A percentile compares a stretch with the other conserved stretches of the same genome.
Evolutionary conservation across 2,113 vertebrate genomes (phyloP).

Genomic region (Strix uralensis): DNA sequence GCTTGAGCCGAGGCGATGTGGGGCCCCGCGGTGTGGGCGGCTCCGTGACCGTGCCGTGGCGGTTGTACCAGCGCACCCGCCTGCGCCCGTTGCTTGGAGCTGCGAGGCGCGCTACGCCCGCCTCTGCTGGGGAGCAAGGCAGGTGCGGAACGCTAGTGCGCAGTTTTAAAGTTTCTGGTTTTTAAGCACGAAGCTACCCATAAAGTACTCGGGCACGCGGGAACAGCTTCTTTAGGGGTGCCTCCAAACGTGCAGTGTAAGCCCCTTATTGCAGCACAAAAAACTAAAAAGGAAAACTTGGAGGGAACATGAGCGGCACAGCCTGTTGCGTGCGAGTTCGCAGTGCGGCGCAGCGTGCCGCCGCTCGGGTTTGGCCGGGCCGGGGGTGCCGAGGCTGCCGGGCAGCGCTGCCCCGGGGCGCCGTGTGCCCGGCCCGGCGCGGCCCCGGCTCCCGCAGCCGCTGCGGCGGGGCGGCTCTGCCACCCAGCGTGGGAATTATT

Average conservation of each 20-base stretch:
- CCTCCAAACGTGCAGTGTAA: neutral
- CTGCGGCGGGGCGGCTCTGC: accelerated
- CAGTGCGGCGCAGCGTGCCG: too few relatives aligned
- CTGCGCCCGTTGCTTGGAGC: neutral
- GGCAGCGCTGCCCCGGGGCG: too few relatives aligned
- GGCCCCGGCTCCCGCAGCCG: too few relatives aligned
- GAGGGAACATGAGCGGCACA: accelerated
- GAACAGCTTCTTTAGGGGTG: neutral
- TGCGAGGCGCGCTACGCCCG: neutral
- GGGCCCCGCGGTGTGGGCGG: neutral
- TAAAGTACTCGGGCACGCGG: accelerated
- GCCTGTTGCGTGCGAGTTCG: neutral
- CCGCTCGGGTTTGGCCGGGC: too few relatives aligned
- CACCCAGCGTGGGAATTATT: accelerated
- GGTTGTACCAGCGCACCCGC: neutral
- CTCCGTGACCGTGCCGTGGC: neutral
- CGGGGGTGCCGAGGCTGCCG: too few relatives aligned
- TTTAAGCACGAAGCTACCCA: accelerated
- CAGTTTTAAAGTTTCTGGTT: accelerated
- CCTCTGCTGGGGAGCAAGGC: neutral
- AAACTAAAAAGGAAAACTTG: accelerated
- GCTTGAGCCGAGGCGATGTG: neutral
- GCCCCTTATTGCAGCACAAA: accelerated
- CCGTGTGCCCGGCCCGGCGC: too few relatives aligned
- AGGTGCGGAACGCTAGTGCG: accelerated